Evolutionary conservation across 2,888 invertebrate species (phyloP).

Genomic region (Cynaeus angustus): DNA sequence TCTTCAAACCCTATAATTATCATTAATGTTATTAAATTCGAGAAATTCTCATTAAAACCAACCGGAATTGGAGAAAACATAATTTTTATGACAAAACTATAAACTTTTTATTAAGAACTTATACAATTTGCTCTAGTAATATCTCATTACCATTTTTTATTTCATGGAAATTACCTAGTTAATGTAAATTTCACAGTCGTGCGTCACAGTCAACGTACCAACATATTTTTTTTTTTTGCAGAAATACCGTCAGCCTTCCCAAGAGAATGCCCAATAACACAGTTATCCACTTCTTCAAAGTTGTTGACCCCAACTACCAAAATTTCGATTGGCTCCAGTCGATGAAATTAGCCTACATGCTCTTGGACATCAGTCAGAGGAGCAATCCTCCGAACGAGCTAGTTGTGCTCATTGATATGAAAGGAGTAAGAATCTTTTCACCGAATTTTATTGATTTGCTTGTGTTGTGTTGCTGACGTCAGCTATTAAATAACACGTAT

Average conservation of each 20-base stretch:
- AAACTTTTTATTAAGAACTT: too few relatives aligned
- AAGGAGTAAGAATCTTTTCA: conserved; percentile 57
- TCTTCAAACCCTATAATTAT: too few relatives aligned
- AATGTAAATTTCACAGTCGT: neutral
- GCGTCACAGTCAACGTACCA: neutral
- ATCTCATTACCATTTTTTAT: neutral
- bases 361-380: conserved; percentile 60
- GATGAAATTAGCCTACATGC: conserved; percentile 63
- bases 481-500: too few relatives aligned
- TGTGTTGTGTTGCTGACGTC: too few relatives aligned
- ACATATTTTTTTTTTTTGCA: conserved; percentile 12
- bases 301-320: conserved; percentile 59
- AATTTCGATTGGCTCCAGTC: conserved; percentile 59
- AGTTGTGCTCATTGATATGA: conserved; percentile 62
- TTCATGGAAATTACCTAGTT: neutral
- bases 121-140: too few relatives aligned
- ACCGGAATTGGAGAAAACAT: too few relatives aligned
- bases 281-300: conserved; percentile 61
- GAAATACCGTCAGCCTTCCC: conserved; percentile 50
- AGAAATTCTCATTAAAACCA: too few relatives aligned
- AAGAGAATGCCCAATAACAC: conserved; percentile 58
- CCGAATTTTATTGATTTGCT: neutral
- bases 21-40: too few relatives aligned
- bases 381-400: conserved; percentile 60
- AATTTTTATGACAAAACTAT: too few relatives aligned